Conservation (phyloP, 2,888 invertebrate species). For the Octonoba sinensis region DNA sequence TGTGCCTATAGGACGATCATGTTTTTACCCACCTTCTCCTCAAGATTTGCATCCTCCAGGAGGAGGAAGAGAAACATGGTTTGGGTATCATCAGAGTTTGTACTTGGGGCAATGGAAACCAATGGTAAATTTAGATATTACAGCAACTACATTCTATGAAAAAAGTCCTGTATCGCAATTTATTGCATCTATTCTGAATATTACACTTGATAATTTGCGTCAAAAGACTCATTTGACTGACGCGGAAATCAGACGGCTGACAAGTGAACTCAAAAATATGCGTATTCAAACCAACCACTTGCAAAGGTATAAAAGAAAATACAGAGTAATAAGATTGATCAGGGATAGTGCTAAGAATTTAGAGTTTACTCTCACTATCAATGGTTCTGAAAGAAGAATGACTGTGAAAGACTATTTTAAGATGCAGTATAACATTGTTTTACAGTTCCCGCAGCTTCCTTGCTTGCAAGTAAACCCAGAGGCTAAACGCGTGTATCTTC, state of each 20-base stretch:
- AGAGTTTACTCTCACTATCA: background rate
- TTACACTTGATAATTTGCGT: background rate
- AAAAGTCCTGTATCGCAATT: constrained; percentile 23
- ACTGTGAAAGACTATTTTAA: constrained; percentile 40
- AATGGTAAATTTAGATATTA: constrained; percentile 51
- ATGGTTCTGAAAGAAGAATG: background rate
- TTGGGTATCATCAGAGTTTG: constrained; percentile 57
- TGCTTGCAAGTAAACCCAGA: constrained; percentile 40
- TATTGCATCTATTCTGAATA: constrained; percentile 1
- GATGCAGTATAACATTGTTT: constrained; percentile 4
- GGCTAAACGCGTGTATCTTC: constrained; percentile 22
- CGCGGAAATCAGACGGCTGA: background rate
- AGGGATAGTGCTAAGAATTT: constrained; percentile 4
- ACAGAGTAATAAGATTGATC: constrained; percentile 9
- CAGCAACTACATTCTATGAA: constrained; percentile 37
- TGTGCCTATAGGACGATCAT: constrained; percentile 34
- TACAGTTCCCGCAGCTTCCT: constrained; percentile 43
- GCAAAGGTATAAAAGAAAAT: constrained; percentile 12
- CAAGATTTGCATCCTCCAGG: background rate
- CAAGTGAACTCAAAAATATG: constrained; percentile 71
- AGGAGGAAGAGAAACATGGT: constrained; percentile 44
- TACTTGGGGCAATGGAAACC: constrained; percentile 41
- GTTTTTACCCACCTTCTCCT: constrained; percentile 21
- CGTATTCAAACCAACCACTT: constrained; percentile 31
- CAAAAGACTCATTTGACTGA: constrained; percentile 1